These are phyloP conservation scores for Perithous albicinctus DNA, from an alignment of 2,888 invertebrate species.

Conservation along the genomic window DNA sequence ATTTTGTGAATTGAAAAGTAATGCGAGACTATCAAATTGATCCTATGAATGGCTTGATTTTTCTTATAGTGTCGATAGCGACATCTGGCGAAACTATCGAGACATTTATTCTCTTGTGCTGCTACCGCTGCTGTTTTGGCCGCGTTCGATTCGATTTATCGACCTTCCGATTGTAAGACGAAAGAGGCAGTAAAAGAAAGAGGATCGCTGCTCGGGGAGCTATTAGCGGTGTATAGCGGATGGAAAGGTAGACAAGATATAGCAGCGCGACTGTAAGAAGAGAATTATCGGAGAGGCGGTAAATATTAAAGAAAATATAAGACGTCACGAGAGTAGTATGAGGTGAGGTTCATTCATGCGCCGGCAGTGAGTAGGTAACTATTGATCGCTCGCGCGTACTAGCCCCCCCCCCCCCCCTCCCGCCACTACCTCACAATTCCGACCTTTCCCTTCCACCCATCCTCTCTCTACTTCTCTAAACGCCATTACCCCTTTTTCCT, in stretches of 20 bases:
- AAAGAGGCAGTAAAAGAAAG: too few species aligned
- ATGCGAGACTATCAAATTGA: too few species aligned
- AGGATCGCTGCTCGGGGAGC: too few species aligned
- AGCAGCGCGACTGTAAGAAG: slow-evolving; percentile 32
- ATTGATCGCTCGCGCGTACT: slow-evolving; percentile 81
- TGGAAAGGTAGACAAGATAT: slow-evolving; percentile 15
- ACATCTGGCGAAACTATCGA: neutral
- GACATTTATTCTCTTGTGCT: neutral
- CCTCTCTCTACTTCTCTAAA: too few species aligned
- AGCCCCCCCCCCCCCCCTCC: too few species aligned
- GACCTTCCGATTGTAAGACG: neutral
- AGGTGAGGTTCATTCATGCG: slow-evolving; percentile 84
- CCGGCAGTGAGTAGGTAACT: slow-evolving; percentile 81
- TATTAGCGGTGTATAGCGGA: too few species aligned
- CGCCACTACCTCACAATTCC: slow-evolving; percentile 65
- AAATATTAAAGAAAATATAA: too few species aligned
- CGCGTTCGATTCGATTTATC: neutral
- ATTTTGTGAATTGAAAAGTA: too few species aligned
- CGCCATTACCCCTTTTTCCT: slow-evolving; percentile 76
- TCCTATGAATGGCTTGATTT: too few species aligned
- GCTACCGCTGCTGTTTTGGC: too few species aligned
- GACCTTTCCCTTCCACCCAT: slow-evolving; percentile 40
- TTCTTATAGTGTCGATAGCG: too few species aligned
- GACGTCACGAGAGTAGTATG: slow-evolving; percentile 74
- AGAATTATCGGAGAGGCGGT: slow-evolving; percentile 46